Evolutionary conservation across 2,113 vertebrate species (phyloP).

Genomic region (Pituophis catenifer): DNA sequence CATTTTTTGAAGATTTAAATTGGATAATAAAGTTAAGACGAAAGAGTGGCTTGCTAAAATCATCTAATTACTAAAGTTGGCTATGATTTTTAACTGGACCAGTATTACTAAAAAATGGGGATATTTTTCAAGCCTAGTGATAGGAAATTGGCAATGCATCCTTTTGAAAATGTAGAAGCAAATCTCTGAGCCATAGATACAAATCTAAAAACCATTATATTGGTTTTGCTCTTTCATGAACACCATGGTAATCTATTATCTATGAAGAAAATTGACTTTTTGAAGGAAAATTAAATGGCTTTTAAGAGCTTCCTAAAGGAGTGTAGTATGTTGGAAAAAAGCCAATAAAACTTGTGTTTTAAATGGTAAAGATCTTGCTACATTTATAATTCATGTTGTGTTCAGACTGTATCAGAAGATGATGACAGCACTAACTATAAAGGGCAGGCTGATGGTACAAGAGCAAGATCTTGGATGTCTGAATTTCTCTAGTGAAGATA

Average conservation of each 20-base stretch:
- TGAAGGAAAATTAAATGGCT: conserved; percentile 73
- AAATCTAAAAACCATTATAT: conserved; percentile 43
- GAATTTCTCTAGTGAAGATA: conserved; percentile 18
- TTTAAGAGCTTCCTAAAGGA: conserved; percentile 71
- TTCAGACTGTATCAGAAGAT: conserved; percentile 65
- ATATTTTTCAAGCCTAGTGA: conserved; percentile 18
- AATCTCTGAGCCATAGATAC: conserved; percentile 45
- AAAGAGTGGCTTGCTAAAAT: background rate
- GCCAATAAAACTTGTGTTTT: conserved; percentile 65
- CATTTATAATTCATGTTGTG: conserved; percentile 67
- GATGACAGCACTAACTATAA: conserved; percentile 54
- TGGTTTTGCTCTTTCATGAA: conserved; percentile 58
- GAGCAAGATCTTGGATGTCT: conserved; percentile 30
- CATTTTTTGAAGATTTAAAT: conserved; percentile 1
- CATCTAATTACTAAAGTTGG: conserved; percentile 4
- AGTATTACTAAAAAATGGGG: conserved; percentile 17
- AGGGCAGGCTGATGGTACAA: conserved; percentile 36
- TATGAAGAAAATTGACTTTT: conserved; percentile 73
- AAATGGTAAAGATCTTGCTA: conserved; percentile 64
- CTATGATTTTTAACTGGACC: conserved; percentile 23
- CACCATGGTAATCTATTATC: conserved; percentile 72
- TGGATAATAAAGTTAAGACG: background rate
- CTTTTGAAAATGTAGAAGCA: conserved; percentile 19
- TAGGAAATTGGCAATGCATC: conserved; percentile 23
- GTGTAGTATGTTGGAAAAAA: conserved; percentile 63